Evolutionary conservation across 2,113 vertebrate species (phyloP), one percentile per base, ranked within the genome.

Genomic region (Malurus elegans): DNA sequence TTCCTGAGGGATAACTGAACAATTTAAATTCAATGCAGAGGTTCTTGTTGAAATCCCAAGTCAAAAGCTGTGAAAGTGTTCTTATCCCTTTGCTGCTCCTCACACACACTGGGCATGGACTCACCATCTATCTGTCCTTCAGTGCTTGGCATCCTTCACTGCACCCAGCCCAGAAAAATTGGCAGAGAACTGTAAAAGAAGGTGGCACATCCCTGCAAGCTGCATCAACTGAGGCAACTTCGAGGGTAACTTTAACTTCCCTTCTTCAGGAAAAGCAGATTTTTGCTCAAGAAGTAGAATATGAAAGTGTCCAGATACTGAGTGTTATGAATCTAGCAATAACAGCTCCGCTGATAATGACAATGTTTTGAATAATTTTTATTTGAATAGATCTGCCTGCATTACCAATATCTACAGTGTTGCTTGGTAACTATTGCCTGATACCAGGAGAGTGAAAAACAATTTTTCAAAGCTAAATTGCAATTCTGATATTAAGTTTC

Each of bases 381-480:
- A 40, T 94, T 95, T 92, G 8, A 79, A 53, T 86, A 86, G 51
- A 61, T 74, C 79, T 93, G 56, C 64, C 48, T 60, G 67, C 42
- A 53, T 73, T 96, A 70, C 75, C 47, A 71, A 26, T 93, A 94
- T 80, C 90, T 88, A 26, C 10, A 6, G 57, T 83, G 94, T 96
- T 96, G 92, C 96, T 83, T 96, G 88, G 92, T 90, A 92, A 97
- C 88, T 65, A 76, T 92, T 94, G 83, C 67, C 34, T 48, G 60
- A 93, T 90, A 90, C 18, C 12, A 48, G 14, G 67, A 78, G 67
- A 48, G 51, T 21, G 38, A 44, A 83, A 96, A 95, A 53, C 26
- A 64, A 8, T 88, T 93, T 95, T 92, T 90, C 36, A 51, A 88
- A 88, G 90, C 34, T 74, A 66, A 93, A 90, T 90, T 95, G 71